Evolutionary conservation across 2,888 invertebrate species (phyloP).

Genomic region (Orchesella flavescens): DNA sequence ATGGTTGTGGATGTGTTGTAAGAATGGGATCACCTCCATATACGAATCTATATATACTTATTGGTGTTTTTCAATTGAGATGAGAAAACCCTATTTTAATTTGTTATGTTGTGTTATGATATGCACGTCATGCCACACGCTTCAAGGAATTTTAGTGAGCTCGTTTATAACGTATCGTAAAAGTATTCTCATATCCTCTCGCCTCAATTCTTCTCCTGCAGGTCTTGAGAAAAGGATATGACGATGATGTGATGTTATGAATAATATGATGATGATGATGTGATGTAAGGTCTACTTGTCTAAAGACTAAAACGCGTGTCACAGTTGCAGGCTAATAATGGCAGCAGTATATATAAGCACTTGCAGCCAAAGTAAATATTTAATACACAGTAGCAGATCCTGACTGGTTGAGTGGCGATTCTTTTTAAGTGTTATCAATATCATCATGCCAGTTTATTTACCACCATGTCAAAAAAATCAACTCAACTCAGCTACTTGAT

Average conservation of each 20-base stretch:
- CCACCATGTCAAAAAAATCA: slow-evolving; percentile 34
- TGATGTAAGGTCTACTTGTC: not conserved
- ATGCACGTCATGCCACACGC: slow-evolving; percentile 1
- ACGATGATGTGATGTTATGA: not conserved
- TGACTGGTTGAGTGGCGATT: not conserved
- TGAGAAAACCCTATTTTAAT: not conserved
- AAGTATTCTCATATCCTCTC: not conserved
- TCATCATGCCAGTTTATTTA: slow-evolving; percentile 21
- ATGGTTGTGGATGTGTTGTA: not conserved
- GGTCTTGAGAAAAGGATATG: not conserved
- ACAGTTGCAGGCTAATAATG: not conserved
- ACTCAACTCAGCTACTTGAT: slow-evolving; percentile 9
- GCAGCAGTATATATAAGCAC: not conserved
- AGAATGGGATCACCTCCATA: too few relatives aligned
- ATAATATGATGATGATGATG: not conserved
- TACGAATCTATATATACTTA: too few relatives aligned
- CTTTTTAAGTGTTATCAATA: not conserved
- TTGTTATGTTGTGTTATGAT: slow-evolving; percentile 10
- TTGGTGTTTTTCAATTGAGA: slow-evolving; percentile 2
- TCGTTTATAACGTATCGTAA: too few relatives aligned
- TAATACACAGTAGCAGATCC: slow-evolving; percentile 31
- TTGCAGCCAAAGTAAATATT: not conserved
- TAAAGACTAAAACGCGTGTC: not conserved
- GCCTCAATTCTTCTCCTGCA: not conserved
- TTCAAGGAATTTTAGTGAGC: slow-evolving; percentile 30